Base-by-base conservation (phyloP, 2,888 invertebrate species). In the Leptarthrus brevirostris region DNA sequence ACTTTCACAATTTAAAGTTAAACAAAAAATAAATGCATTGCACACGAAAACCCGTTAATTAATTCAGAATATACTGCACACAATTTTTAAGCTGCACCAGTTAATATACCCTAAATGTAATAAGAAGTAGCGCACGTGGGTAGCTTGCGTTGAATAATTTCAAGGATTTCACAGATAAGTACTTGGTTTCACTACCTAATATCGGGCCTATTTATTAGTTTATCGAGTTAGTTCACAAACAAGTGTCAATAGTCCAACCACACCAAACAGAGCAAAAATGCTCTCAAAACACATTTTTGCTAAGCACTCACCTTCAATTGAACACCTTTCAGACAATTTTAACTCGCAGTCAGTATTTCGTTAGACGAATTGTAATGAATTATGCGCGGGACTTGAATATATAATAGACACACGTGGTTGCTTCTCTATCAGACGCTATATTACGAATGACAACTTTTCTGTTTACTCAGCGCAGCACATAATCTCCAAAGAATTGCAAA, bases 291-390 rank as follows among this genome's bases (percentile, higher is more conserved):
- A 49, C 49, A 20, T 47, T 64, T 40, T 40, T 14, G 6, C 64
- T 22, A n/a, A 47, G 49, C 64, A 64, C 64, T 64, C 64, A 64
- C 64, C 64, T 64, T 47, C 16, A 6, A 47, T 64, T 64, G 20
- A 20, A 64, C 40, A 64, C 44, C 36, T 64, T 12, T 12, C 18
- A 22, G 24, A 44, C 22, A 22, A 40, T 18, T 8, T 16, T 16
- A 6, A 3, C 16, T 49, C 16, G 1, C 14, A 20, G 18, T 49
- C 18, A 16, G 4, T 12, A 49, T 20, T 49, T 49, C 49, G 18
- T 18, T 49, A 40, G 3, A 12, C n/a, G 40, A 40, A 40, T 40
- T 12, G 12, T 12, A 40, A 40, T 30, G 30, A 30, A 6, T 40
- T 40, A 40, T 36, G 3, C 58, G 58, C 58, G 58, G 5, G 20